Evolutionary conservation across 37 sponge, comb jelly and placozoan species (phyloP), one percentile per base, ranked within the genome.

Genomic region (Beroe forskalii): DNA sequence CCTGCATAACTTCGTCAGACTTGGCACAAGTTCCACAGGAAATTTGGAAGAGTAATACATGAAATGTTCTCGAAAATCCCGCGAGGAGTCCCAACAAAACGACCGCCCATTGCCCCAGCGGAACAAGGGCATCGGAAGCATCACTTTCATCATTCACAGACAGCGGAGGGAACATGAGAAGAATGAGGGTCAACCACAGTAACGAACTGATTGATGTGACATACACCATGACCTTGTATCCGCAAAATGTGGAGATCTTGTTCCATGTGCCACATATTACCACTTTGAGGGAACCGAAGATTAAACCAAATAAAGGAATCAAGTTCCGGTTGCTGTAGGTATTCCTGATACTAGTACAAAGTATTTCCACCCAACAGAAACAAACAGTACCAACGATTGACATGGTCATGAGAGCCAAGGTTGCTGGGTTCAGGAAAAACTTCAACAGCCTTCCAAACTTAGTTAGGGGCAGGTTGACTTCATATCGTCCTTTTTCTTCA

Each of bases 1-100:
- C n/a, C n/a, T 72, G 39, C 75, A 72, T 72, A 72, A 72, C 75
- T 36, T 72, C 75, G 35, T 33, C 40, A 22, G 75, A 35, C 40
- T 39, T 33, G 40, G 40, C 14, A 72, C 75, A 72, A 20, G 37
- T 72, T 14, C 75, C 75, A 72, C 75, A 72, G 23, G 40, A 38
- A 20, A 72, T 72, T 39, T 72, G 75, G 39, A 36, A 36, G 2
- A 72, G 35, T 6, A 72, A 1, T 35, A 36, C 75, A 35, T 36
- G 31, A 35, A 35, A 72, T 19, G 75, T 72, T 20, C 75, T 72
- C 1, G 75, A 72, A 12, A 72, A 30, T 9, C 75, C 75, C 9
- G 38, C 35, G 39, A 72, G 1, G 35, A 72, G 8, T 36, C 75
- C 75, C 75, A 72, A 37, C 1, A 72, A 39, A 37, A 36, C 31